phyloP scores from a whole-genome alignment of 1,140 invertebrate species.

The Harpegnathos saltator region DNA sequence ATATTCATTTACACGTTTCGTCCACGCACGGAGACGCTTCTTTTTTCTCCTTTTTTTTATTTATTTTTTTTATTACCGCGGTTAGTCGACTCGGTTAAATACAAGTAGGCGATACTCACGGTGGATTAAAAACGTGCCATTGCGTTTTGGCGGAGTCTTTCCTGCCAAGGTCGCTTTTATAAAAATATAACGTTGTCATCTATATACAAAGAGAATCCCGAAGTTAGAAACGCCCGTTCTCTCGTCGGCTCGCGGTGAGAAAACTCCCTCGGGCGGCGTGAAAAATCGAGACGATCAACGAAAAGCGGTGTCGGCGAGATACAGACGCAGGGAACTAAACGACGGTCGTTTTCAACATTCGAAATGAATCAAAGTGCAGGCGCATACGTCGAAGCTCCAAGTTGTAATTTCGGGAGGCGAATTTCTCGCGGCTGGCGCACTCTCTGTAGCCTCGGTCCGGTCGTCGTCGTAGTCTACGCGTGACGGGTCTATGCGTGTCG shows the following conservation, averaged over 20 bases:
- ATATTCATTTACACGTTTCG: constrained; percentile 31
- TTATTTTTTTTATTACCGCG: not conserved
- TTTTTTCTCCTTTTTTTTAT: constrained; percentile 1
- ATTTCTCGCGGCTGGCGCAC: not conserved
- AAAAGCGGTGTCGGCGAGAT: not conserved
- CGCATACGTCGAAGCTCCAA: not conserved
- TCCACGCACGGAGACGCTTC: constrained; percentile 34
- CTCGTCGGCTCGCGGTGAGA: not conserved
- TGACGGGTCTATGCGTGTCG: not conserved
- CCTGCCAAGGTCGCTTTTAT: constrained; percentile 53
- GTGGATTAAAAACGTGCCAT: constrained; percentile 33
- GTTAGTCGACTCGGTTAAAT: not conserved
- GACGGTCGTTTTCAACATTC: not conserved
- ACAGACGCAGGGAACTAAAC: not conserved
- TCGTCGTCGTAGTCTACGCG: not conserved
- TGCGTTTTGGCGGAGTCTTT: constrained; percentile 24
- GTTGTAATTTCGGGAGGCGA: constrained; percentile 3
- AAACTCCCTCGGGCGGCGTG: not conserved
- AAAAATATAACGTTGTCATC: constrained; percentile 69
- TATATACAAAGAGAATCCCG: constrained; percentile 65
- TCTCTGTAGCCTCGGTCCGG: not conserved
- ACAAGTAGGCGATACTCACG: not conserved
- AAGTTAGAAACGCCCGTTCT: constrained; percentile 47
- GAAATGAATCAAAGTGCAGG: constrained; percentile 1
- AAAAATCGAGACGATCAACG: constrained; percentile 4